These are phyloP conservation scores for Vireo altiloquus DNA, from an alignment of 2,113 vertebrate species.

Conservation along the genomic window DNA sequence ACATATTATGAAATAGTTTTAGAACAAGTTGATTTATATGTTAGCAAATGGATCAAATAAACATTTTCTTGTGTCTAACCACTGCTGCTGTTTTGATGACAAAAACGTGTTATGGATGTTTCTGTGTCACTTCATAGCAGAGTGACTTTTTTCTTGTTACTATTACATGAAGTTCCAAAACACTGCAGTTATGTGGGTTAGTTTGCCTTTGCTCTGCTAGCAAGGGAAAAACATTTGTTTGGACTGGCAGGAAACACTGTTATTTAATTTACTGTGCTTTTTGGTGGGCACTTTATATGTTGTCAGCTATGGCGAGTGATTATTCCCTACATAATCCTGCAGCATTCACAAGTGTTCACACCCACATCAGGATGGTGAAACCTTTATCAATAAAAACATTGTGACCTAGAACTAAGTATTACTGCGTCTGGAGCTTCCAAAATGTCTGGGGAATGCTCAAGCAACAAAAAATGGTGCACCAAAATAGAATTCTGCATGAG, in stretches of 20 bases:
- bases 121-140: conserved; percentile 8
- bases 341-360: accelerated
- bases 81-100: conserved; percentile 1
- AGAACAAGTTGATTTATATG: not conserved
- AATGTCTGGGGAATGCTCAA: not conserved
- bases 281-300: not conserved
- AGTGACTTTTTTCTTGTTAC: not conserved
- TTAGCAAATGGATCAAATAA: not conserved
- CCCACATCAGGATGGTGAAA: not conserved
- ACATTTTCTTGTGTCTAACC: not conserved
- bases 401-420: not conserved
- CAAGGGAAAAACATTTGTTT: conserved; percentile 35
- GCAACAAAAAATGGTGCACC: not conserved
- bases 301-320: not conserved
- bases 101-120: not conserved
- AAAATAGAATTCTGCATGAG: conserved; percentile 35
- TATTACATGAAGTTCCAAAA: conserved; percentile 27
- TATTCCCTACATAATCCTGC: not conserved
- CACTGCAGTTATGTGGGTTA: conserved; percentile 15
- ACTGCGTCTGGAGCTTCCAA: not conserved
- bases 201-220: conserved; percentile 11
- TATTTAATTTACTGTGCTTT: conserved; percentile 4
- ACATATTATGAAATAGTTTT: not conserved
- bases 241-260: conserved; percentile 11
- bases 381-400: not conserved